phyloP scores from a whole-genome alignment of 2,113 vertebrate genomes.

The Macrotis lagotis region DNA sequence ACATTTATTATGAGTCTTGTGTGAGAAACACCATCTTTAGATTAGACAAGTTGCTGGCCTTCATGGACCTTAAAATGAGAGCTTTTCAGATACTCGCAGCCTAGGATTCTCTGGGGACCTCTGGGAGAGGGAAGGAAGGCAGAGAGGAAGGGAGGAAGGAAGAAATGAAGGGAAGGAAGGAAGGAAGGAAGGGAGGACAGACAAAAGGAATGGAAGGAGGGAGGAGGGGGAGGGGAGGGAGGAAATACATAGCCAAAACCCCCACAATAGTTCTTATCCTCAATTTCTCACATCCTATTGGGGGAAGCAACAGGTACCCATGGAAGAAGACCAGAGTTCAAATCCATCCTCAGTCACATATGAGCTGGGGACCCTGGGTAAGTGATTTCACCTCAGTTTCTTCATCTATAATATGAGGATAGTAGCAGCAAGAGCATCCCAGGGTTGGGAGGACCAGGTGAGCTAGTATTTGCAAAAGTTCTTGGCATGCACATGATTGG shows the following conservation, averaged over 20 bases:
- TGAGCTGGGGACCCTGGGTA: too few relatives aligned
- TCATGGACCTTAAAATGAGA: too few relatives aligned
- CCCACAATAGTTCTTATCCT: too few relatives aligned
- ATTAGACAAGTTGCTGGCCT: too few relatives aligned
- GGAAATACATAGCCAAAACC: too few relatives aligned
- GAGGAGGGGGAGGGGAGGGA: background rate
- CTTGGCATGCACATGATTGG: background rate
- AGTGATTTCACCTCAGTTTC: background rate
- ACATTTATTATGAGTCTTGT: too few relatives aligned
- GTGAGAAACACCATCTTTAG: too few relatives aligned
- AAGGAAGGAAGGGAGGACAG: background rate
- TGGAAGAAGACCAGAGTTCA: background rate
- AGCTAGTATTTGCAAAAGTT: background rate
- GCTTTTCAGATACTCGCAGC: too few relatives aligned
- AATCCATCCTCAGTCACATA: background rate
- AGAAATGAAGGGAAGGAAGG: background rate
- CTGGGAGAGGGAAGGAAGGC: background rate
- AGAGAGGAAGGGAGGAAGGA: background rate
- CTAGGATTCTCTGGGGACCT: too few relatives aligned
- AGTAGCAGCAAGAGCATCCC: too few relatives aligned
- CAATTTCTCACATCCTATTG: too few relatives aligned
- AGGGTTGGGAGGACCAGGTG: background rate
- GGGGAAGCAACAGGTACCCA: too few relatives aligned
- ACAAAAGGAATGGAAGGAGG: background rate
- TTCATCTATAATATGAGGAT: background rate